Percentiles rank a stretch among this genome's conserved stretches.
These are phyloP conservation scores for Aleadryas rufinucha DNA, from an alignment of 2,113 vertebrate genomes.

Conservation along the genomic window DNA sequence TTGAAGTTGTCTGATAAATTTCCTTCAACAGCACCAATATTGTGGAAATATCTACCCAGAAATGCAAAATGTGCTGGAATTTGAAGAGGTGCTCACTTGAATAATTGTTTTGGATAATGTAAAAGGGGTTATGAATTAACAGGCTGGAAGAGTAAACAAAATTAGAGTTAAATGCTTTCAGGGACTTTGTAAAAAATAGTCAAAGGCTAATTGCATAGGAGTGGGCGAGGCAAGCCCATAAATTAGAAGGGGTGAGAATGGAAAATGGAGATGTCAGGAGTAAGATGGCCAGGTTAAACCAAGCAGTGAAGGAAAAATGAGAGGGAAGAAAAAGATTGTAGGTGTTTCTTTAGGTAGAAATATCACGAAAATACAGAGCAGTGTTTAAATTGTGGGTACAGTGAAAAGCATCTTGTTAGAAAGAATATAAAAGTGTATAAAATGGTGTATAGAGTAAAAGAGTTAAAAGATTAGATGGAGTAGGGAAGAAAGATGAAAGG, in stretches of 20 bases:
- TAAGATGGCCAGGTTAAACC: neutral
- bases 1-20: neutral
- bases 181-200: constrained; percentile 20
- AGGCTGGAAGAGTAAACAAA: constrained; percentile 31
- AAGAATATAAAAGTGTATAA: neutral
- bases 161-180: constrained; percentile 33
- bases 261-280: constrained; percentile 10
- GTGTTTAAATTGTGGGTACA: neutral
- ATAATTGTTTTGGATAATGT: constrained; percentile 46
- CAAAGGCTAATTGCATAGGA: constrained; percentile 48
- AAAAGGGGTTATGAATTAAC: constrained; percentile 39
- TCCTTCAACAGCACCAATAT: neutral
- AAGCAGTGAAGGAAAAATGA: constrained; percentile 12
- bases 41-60: neutral
- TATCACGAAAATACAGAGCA: neutral
- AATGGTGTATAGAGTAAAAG: neutral
- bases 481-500: neutral
- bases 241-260: neutral
- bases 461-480: neutral
- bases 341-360: constrained; percentile 25
- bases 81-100: neutral
- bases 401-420: constrained; percentile 5
- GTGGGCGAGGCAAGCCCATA: neutral
- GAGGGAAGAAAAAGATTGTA: neutral
- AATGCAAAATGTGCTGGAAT: neutral